Percentiles rank a stretch among this genome's conserved stretches.
Conservation (phyloP, 2,113 vertebrate genomes). For the Tupaia chinensis region DNA sequence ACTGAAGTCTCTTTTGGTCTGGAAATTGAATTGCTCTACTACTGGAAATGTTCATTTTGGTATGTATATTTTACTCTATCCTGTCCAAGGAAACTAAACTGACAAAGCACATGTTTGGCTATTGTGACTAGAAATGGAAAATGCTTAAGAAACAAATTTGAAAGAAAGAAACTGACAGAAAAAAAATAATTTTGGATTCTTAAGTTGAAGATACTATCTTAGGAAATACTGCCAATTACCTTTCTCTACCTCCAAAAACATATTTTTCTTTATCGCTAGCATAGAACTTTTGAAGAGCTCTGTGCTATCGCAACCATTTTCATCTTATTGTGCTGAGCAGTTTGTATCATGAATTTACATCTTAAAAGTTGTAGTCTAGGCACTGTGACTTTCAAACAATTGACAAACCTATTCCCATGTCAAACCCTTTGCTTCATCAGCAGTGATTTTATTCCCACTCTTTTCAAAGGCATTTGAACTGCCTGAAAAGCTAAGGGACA, state of each 20-base stretch:
- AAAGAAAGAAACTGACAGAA: not conserved
- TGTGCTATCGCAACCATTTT: not conserved
- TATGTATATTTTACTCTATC: not conserved
- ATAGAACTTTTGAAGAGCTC: not conserved
- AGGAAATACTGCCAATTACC: not conserved
- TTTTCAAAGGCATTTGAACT: conserved; percentile 76
- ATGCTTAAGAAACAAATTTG: not conserved
- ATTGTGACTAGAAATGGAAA: not conserved
- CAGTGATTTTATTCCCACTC: conserved; percentile 64
- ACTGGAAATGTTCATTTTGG: not conserved
- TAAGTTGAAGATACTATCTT: not conserved
- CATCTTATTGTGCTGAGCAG: not conserved
- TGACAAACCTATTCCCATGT: conserved; percentile 59
- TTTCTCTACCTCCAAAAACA: not conserved
- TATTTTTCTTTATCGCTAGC: not conserved
- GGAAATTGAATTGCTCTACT: not conserved
- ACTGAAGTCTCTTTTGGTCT: not conserved
- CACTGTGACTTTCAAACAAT: conserved; percentile 63
- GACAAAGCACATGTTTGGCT: not conserved
- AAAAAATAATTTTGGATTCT: not conserved
- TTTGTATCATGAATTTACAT: conserved; percentile 63
- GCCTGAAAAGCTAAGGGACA: conserved; percentile 66
- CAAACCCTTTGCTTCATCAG: conserved; percentile 68
- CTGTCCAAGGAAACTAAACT: not conserved
- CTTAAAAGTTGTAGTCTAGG: conserved; percentile 58